Conservation (phyloP, 2,888 invertebrate species). For the Bruchidius siliquastri region DNA sequence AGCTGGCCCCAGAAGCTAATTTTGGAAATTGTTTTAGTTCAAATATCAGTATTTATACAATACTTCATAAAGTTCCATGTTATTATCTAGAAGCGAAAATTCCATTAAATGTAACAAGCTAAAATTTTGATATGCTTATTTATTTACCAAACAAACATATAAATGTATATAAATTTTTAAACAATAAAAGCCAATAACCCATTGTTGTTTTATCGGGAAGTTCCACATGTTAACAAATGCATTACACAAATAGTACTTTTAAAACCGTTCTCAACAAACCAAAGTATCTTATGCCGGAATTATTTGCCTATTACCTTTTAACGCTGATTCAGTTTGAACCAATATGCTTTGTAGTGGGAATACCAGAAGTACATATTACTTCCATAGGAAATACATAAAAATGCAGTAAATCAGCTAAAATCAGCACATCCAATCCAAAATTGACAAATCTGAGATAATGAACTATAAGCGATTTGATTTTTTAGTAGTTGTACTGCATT, state of each 20-base stretch:
- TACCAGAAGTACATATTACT: too few species aligned
- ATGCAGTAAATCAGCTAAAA: too few species aligned
- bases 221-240: conserved; percentile 16
- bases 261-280: conserved; percentile 7
- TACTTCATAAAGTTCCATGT: neutral
- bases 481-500: too few species aligned
- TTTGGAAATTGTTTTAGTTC: neutral
- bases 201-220: conserved; percentile 25
- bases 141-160: conserved; percentile 19
- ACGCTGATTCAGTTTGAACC: too few species aligned
- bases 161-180: conserved; percentile 19
- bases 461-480: too few species aligned
- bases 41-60: neutral
- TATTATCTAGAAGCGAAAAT: neutral
- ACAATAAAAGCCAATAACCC: conserved; percentile 32
- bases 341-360: too few species aligned
- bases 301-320: too few species aligned
- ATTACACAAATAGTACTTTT: conserved; percentile 10
- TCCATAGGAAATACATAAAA: too few species aligned
- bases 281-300: conserved; percentile 5
- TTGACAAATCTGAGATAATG: too few species aligned
- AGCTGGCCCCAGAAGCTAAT: neutral
- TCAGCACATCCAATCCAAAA: too few species aligned
- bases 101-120: neutral
- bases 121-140: conserved; percentile 15